phyloP scores from a whole-genome alignment of 2,797 vertebrate genomes.

The Sarcoramphus papa region DNA sequence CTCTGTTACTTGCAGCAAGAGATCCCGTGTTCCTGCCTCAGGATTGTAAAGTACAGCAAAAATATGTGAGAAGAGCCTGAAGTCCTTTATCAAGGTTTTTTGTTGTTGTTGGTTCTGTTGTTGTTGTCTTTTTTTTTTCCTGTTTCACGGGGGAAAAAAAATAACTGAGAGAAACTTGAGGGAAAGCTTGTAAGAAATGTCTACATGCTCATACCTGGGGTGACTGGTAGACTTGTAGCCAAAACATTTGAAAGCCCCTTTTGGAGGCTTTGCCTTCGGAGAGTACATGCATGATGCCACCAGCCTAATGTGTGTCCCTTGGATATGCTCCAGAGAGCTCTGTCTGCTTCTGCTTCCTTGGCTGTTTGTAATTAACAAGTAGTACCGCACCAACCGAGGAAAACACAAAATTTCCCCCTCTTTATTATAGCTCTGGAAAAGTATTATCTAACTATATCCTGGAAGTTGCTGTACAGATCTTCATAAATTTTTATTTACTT shows the following conservation, averaged over 20 bases:
- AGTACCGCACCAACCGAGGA: not conserved
- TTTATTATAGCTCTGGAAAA: not conserved
- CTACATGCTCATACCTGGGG: not conserved
- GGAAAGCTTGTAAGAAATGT: not conserved
- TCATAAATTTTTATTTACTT: not conserved
- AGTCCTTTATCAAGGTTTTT: not conserved
- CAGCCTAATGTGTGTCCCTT: not conserved
- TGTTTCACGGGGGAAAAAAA: not conserved
- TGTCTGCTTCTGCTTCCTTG: not conserved
- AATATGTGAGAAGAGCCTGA: not conserved
- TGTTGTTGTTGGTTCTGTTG: not conserved
- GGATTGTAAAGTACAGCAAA: not conserved
- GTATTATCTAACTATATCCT: not conserved
- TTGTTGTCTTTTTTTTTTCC: too few species aligned
- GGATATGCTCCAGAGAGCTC: not conserved
- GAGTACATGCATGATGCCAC: not conserved
- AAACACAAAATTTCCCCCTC: not conserved
- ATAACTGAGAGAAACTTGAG: not conserved
- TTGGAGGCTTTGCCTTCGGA: not conserved
- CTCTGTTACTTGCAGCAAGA: not conserved
- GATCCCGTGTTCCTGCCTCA: not conserved
- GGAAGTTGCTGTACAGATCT: not conserved
- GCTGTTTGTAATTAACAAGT: not conserved
- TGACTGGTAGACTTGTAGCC: not conserved
- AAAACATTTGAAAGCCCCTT: not conserved